phyloP scores from a whole-genome alignment of 2,797 vertebrate genomes.

The Sebastes iracundus region DNA sequence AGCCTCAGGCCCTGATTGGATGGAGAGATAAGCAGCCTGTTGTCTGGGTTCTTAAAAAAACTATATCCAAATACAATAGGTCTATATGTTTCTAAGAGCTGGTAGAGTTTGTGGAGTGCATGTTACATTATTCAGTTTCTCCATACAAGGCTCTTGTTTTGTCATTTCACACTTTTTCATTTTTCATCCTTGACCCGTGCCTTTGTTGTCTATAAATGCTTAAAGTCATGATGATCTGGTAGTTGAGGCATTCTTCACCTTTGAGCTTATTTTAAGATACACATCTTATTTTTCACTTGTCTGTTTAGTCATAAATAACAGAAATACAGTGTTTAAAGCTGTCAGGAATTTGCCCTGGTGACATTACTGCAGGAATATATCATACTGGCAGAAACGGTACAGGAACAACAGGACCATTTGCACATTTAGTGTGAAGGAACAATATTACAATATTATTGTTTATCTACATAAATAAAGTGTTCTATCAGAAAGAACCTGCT shows the following conservation, averaged over 20 bases:
- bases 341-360: neutral
- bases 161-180: neutral
- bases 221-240: neutral
- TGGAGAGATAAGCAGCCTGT: neutral
- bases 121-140: neutral
- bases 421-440: neutral
- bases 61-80: neutral
- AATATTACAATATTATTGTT: neutral
- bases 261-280: neutral
- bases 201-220: neutral
- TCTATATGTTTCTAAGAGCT: neutral
- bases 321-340: neutral
- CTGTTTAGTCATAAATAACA: neutral
- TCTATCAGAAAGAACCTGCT: neutral
- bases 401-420: neutral
- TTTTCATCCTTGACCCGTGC: neutral
- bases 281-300: neutral
- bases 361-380: neutral
- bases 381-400: neutral
- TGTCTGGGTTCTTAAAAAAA: conserved; percentile 10
- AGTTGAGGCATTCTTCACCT: neutral
- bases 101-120: neutral
- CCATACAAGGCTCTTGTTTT: neutral
- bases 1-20: conserved; percentile 8
- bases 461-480: neutral